A percentile compares a stretch with the other conserved stretches of the same genome.
Conservation (phyloP, 2,888 invertebrate genomes). For the Ashinkailepas kermadecensis region DNA sequence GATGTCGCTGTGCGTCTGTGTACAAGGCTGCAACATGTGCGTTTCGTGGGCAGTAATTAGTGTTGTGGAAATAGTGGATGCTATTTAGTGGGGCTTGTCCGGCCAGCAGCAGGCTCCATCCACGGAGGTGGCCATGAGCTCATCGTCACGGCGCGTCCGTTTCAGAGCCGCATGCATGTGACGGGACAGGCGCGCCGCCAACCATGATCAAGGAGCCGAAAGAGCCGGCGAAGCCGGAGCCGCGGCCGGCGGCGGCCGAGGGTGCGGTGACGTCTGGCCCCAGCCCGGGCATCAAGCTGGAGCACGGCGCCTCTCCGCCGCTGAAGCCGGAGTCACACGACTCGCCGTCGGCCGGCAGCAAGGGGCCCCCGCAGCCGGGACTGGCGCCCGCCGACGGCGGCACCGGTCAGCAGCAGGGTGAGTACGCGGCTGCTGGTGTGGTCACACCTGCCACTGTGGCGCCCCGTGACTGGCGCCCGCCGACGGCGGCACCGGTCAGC, state of each 20-base stretch:
- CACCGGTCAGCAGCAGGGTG: background rate
- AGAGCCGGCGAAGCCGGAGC: background rate
- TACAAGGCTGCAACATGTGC: no score
- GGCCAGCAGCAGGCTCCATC: no score
- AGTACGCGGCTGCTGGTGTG: background rate
- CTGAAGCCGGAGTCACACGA: background rate
- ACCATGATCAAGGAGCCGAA: conserved; percentile 7
- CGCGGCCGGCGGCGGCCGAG: background rate
- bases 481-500: no score
- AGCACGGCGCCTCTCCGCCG: background rate
- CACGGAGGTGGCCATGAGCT: no score
- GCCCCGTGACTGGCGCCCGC: no score
- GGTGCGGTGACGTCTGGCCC: background rate
- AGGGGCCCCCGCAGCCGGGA: background rate
- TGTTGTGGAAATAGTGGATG: no score
- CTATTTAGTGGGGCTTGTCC: no score
- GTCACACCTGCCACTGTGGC: no score
- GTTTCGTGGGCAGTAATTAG: no score
- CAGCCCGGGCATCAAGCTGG: background rate
- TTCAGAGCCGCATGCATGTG: no score
- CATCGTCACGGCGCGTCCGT: no score
- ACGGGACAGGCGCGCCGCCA: background rate
- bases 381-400: background rate
- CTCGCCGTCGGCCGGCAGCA: background rate
- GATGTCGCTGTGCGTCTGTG: no score